Evolutionary conservation across 2,113 vertebrate genomes (phyloP), one percentile per base, ranked within the genome.

Genomic region (mouse (Mus musculus)): DNA sequence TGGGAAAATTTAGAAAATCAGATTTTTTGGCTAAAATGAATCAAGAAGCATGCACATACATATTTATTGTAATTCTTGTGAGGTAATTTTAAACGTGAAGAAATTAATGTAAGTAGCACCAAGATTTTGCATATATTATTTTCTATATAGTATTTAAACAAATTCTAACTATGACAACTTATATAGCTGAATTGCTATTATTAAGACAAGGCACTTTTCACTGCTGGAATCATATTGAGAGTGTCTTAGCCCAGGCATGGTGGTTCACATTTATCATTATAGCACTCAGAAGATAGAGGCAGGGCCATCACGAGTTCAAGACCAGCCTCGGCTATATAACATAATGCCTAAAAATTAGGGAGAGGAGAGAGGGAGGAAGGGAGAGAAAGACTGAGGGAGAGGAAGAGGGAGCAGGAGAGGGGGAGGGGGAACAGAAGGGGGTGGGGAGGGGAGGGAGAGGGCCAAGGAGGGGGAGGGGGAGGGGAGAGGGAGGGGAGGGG

Each of bases 341-440:
- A 54, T 49, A 17, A 12, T 49, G 39, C 67, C 39, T 86, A 13
- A 63, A 42, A 39, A 33, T 69, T 12, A 30, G 28, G 30, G 65
- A 67, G 28, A 13, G 24, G 30, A 24, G 30, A 30, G 26, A 24
- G 28, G 28, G 9, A 5, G 26, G 3, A 12, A 9, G 11, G 13
- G 28, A 13, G 12, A 49, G 12, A 14, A 13, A 77, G 2, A 7
- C 1, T 17, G 4, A 3, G 65, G 13, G 65, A 13, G 26, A 30
- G 65, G 12, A 10, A 65, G 26, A 13, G 24, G 26, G 9, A 26
- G 24, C 10, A 0, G 26, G 24, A 26, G 63, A 26, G 24, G 9
- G 24, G 10, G 22, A 46, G 3, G 26, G 42, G 6, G 36, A 5
- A 17, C 1, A n/a, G 69, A 5, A 6, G 14, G 6, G 7, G 33